A percentile compares a stretch with the other conserved stretches of the same genome.
Conservation (phyloP, 2,797 vertebrate species). For the Tapera naevia region DNA sequence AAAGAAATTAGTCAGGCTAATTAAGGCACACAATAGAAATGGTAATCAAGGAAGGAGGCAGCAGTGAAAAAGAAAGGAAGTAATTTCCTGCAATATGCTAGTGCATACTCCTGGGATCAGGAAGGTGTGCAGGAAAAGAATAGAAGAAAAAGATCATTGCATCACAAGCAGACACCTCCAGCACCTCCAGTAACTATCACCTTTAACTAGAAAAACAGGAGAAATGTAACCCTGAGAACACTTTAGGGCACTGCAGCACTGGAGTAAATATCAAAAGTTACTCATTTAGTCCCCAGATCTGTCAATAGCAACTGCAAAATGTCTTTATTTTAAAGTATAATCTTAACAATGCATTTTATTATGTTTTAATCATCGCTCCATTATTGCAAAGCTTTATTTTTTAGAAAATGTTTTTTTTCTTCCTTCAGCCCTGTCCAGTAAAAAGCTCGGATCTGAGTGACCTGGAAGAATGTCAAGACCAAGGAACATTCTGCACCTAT, state of each 20-base stretch:
- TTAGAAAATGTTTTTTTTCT: background rate
- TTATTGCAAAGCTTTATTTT: background rate
- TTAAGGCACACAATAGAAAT: conserved; percentile 10
- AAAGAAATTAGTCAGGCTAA: conserved; percentile 1
- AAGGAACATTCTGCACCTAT: background rate
- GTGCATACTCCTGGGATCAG: background rate
- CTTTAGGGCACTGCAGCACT: background rate
- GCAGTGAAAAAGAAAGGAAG: background rate
- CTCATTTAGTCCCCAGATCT: background rate
- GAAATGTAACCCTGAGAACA: background rate
- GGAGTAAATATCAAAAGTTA: background rate
- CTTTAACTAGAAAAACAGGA: background rate
- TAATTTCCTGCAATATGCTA: background rate
- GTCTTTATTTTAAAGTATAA: background rate
- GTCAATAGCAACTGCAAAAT: background rate
- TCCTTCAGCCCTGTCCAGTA: background rate
- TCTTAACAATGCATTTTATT: background rate
- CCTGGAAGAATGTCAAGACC: background rate
- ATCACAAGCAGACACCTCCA: background rate
- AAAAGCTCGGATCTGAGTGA: background rate
- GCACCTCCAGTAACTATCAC: background rate
- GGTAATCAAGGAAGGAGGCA: background rate
- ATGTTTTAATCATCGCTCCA: background rate
- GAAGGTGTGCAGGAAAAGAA: background rate
- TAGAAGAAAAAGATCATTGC: background rate